Evolutionary conservation across 2,888 invertebrate species (phyloP), one percentile per base, ranked within the genome.

Genomic region (Ceramica pisi): DNA sequence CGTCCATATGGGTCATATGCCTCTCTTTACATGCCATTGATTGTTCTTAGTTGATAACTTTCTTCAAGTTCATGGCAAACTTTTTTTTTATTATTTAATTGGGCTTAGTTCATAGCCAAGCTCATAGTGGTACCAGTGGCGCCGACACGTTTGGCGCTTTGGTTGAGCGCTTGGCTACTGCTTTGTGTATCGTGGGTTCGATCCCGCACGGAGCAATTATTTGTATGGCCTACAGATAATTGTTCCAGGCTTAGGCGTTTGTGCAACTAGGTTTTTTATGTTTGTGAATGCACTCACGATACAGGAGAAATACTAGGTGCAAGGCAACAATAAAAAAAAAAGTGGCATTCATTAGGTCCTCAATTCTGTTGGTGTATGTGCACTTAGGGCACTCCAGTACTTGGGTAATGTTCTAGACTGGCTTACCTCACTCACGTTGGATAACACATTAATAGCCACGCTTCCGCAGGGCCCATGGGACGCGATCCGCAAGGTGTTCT

Each of bases 401-500:
- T 48, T n/a, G 48, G 48, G 9, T 48, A 16, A 46, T 46, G 7
- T n/a, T 31, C 31, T 31, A 31, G 31, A 31, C 31, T 31, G 31
- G 31, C 31, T 3, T 9, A 14, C 14, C n/a, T 7, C 46, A 48
- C n/a, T 48, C 48, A n/a, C 9, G 21, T 31, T n/a, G 8, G n/a
- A n/a, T 23, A 2, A 21, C 23, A 59, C 5, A 41, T 5, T 41
- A 9, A 35, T 1, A 41, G 5, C 4, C 12, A 16, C 53, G 1
- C 7, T 21, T 44, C 35, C 16, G 4, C 90, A 98, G 97, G 99
- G 99, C 1, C 98, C 99, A 0, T 99, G 99, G 98, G 99, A 99
- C 82, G 99, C 99, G 1, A 97, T 98, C 53, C 97, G 98, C 63
- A 98, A 98, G 92, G 99, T 99, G 19, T 99, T 99, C 92, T 97